A percentile compares a stretch with the other conserved stretches of the same genome.
phyloP scores from a whole-genome alignment of 2,797 vertebrate species.

The Catamblyrhynchus diadema region DNA sequence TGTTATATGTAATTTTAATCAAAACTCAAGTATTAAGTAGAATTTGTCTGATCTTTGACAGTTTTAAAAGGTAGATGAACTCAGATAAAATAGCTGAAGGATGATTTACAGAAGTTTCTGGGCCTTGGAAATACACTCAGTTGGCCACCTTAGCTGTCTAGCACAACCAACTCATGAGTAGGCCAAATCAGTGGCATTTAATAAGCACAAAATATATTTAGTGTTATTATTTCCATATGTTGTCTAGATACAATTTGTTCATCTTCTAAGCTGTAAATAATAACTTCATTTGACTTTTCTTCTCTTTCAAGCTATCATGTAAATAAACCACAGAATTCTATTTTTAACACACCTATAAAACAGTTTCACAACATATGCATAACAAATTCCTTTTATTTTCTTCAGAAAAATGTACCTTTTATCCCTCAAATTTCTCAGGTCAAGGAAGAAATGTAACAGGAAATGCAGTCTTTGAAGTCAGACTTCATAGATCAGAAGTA shows the following conservation, averaged over 20 bases:
- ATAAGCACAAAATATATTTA: background rate
- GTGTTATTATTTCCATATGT: background rate
- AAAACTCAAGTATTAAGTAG: background rate
- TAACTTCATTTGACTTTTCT: background rate
- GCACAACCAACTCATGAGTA: background rate
- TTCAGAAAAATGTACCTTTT: background rate
- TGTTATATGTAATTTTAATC: background rate
- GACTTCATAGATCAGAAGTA: background rate
- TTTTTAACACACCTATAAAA: background rate
- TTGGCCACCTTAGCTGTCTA: background rate
- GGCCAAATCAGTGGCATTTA: background rate
- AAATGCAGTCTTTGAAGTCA: background rate
- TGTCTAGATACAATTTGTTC: background rate
- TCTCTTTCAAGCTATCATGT: background rate
- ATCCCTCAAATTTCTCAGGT: background rate
- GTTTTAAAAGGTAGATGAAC: background rate
- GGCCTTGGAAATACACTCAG: background rate
- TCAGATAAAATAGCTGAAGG: background rate
- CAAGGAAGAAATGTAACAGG: background rate
- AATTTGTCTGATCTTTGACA: background rate
- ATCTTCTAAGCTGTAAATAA: background rate
- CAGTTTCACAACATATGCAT: background rate
- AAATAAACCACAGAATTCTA: background rate
- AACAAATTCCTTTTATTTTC: background rate
- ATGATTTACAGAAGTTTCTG: background rate